Evolutionary conservation across 1,140 invertebrate genomes (phyloP).

Genomic region (Aradophagus sp.): DNA sequence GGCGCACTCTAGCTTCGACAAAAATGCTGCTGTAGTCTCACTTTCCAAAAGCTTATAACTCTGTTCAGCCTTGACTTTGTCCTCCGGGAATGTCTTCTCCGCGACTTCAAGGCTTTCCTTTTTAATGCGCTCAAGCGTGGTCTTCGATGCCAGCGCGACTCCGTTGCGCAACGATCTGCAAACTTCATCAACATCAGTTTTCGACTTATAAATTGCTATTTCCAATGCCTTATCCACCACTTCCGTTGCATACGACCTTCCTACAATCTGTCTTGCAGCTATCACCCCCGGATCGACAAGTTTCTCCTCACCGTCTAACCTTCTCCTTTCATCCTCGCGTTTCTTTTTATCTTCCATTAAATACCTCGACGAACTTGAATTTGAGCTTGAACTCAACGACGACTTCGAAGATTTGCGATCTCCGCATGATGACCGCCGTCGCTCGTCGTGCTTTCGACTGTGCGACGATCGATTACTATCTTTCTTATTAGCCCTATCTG

Average conservation of each 20-base stretch:
- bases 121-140: slow-evolving; percentile 66
- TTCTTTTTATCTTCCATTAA: slow-evolving; percentile 63
- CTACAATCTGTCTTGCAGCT: slow-evolving; percentile 53
- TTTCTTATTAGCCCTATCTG: slow-evolving; percentile 56
- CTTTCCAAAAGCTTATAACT: slow-evolving; percentile 62
- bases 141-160: slow-evolving; percentile 68
- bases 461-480: slow-evolving; percentile 35
- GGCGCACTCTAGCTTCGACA: slow-evolving; percentile 68
- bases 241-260: slow-evolving; percentile 69
- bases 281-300: slow-evolving; percentile 42
- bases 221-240: slow-evolving; percentile 73
- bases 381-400: slow-evolving; percentile 27
- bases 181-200: slow-evolving; percentile 72
- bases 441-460: slow-evolving; percentile 53
- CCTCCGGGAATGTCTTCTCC: slow-evolving; percentile 58
- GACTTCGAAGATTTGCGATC: slow-evolving; percentile 56
- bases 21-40: slow-evolving; percentile 66
- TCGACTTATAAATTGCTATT: slow-evolving; percentile 73
- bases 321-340: slow-evolving; percentile 34
- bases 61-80: slow-evolving; percentile 59
- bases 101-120: slow-evolving; percentile 68
- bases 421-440: no score
- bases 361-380: slow-evolving; percentile 45
- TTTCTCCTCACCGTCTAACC: slow-evolving; percentile 22
- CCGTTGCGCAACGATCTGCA: slow-evolving; percentile 68